Percentiles rank a stretch among this genome's conserved stretches.
phyloP scores from a whole-genome alignment of 2,888 invertebrate genomes.

The Mechanitis messenoides region DNA sequence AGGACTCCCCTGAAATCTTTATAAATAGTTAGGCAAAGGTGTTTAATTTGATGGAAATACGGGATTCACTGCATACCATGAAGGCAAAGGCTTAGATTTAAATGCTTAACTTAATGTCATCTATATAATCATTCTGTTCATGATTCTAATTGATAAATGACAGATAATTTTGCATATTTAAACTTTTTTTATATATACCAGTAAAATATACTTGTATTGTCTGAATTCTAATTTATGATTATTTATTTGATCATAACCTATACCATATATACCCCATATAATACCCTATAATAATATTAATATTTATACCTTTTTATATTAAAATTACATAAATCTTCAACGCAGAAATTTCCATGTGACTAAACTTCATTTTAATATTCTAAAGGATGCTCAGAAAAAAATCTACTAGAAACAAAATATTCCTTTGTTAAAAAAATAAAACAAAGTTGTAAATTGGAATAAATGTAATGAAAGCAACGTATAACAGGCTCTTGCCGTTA shows the following conservation, averaged over 20 bases:
- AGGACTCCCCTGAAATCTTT: constrained; percentile 67
- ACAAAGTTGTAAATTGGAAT: constrained; percentile 26
- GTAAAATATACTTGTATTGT: too few relatives aligned
- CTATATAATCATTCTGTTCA: constrained; percentile 30
- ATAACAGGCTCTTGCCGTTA: constrained; percentile 26
- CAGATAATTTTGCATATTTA: too few relatives aligned
- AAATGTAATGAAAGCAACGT: constrained; percentile 27
- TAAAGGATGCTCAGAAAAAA: neutral
- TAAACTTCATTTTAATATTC: neutral
- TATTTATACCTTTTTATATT: too few relatives aligned
- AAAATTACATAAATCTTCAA: too few relatives aligned
- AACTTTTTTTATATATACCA: too few relatives aligned
- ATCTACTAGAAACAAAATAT: constrained; percentile 11
- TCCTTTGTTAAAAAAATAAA: constrained; percentile 14
- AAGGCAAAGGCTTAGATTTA: constrained; percentile 59
- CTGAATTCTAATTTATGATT: too few relatives aligned
- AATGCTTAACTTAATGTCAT: constrained; percentile 60
- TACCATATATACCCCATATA: too few relatives aligned
- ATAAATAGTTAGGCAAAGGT: constrained; percentile 71
- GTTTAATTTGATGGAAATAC: constrained; percentile 74
- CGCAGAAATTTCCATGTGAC: neutral
- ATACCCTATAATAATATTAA: too few relatives aligned
- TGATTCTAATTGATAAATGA: too few relatives aligned
- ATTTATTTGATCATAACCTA: too few relatives aligned
- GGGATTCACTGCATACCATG: constrained; percentile 57